These are phyloP conservation scores for Onchidella celtica DNA, from an alignment of 2,888 invertebrate genomes.

Conservation along the genomic window DNA sequence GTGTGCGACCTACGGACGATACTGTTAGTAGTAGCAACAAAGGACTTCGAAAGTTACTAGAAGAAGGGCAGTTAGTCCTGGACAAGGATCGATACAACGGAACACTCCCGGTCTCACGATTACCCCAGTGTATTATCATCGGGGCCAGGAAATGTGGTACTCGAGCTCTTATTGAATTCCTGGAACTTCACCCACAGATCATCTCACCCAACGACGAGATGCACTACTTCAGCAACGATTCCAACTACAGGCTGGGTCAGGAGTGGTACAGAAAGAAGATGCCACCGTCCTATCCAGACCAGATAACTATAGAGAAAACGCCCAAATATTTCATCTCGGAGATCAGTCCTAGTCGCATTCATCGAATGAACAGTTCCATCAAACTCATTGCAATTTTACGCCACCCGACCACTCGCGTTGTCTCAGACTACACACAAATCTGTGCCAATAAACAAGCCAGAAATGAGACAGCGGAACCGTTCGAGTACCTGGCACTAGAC, in stretches of 20 bases:
- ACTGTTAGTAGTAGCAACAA: slow-evolving; percentile 46
- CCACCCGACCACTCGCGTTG: slow-evolving; percentile 96
- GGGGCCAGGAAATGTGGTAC: slow-evolving; percentile 81
- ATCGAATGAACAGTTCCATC: slow-evolving; percentile 95
- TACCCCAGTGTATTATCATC: slow-evolving; percentile 80
- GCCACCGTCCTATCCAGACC: slow-evolving; percentile 94
- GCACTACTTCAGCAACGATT: slow-evolving; percentile 95
- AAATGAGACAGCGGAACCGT: slow-evolving; percentile 73
- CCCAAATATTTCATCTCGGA: slow-evolving; percentile 98
- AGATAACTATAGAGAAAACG: slow-evolving; percentile 98
- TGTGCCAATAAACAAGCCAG: slow-evolving; percentile 83
- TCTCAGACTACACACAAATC: slow-evolving; percentile 97
- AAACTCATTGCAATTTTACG: slow-evolving; percentile 94
- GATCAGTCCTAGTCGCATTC: slow-evolving; percentile 95
- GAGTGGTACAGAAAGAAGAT: slow-evolving; percentile 95
- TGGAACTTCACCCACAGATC: slow-evolving; percentile 84
- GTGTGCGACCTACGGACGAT: slow-evolving; percentile 51
- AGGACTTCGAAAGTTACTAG: slow-evolving; percentile 58
- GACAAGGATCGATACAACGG: slow-evolving; percentile 55
- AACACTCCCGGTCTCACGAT: slow-evolving; percentile 65
- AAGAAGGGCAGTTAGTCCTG: slow-evolving; percentile 56
- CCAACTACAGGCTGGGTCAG: slow-evolving; percentile 92
- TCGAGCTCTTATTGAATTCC: slow-evolving; percentile 80
- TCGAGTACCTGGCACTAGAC: slow-evolving; percentile 80
- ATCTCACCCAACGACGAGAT: slow-evolving; percentile 97